Base-by-base conservation (phyloP, 2,888 invertebrate species). In the Tiphia femorata region DNA sequence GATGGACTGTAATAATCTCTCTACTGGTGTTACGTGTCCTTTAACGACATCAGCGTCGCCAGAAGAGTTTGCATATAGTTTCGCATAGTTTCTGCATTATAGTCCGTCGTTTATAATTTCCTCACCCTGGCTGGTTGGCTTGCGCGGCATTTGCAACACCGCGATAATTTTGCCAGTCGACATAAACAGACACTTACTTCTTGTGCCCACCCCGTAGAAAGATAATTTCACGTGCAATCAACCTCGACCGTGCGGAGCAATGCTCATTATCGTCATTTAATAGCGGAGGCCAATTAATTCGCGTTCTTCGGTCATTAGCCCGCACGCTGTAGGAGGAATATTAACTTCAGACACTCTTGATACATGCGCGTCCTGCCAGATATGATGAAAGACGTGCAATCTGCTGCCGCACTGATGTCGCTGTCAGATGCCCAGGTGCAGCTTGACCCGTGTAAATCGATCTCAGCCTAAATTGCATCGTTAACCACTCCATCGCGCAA, bases 401-500 rank as follows among this genome's bases (percentile, higher is more conserved):
- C 67, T 70, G 70, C 71, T 48, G 64, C 55, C 53, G 49, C 61
- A 58, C 58, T 65, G 66, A 64, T 64, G 67, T 60, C 42, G 63
- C 65, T 63, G 65, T 68, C 71, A 65, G 59, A 62, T 62, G 61
- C 47, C 68, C 64, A 64, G 64, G 65, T 74, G 63, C 56, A 62
- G 67, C 64, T 66, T 68, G 66, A 66, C 64, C 60, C 68, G 63
- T 63, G 62, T 68, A 67, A 68, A 70, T 70, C 70, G 70, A 70
- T 70, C 70, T 70, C 61, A 51, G 61, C 63, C 64, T 52, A 72
- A 67, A 73, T 72, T 74, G 70, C 72, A 60, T 74, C 70, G 63
- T 72, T 74, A 74, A 68, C 67, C 63, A 70, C 59, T 61, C 68
- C 62, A 73, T 66, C 64, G 61, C 58, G 52, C 56, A 48, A 58